phyloP scores from a whole-genome alignment of 2,888 invertebrate genomes.

The Drosophila mimica region DNA sequence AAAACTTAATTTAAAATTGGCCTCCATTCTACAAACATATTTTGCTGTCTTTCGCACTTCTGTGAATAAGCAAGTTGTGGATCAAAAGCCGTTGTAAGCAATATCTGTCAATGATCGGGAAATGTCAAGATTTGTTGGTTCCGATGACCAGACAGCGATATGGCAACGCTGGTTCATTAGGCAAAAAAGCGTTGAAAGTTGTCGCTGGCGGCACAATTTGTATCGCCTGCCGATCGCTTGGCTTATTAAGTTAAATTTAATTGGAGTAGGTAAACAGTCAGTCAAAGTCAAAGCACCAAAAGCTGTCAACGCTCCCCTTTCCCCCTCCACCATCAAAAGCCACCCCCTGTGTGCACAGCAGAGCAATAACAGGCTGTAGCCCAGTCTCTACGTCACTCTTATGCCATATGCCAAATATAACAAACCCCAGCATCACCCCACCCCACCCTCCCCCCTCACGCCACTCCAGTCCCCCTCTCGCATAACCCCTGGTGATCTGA shows the following conservation, averaged over 20 bases:
- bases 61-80: slow-evolving; percentile 28
- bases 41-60: slow-evolving; percentile 10
- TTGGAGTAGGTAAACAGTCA: slow-evolving; percentile 74
- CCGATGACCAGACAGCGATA: slow-evolving; percentile 53
- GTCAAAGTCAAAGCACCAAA: slow-evolving; percentile 58
- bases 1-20: not conserved
- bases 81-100: slow-evolving; percentile 48
- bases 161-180: slow-evolving; percentile 70
- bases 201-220: slow-evolving; percentile 62
- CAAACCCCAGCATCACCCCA: not conserved
- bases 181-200: slow-evolving; percentile 52
- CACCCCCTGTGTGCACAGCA: not conserved
- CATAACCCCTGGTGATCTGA: slow-evolving; percentile 43
- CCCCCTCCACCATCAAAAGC: not conserved
- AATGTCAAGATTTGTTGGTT: slow-evolving; percentile 17
- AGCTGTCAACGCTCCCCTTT: not conserved
- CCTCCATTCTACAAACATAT: not conserved
- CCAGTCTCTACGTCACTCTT: slow-evolving; percentile 27
- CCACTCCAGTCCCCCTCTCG: not conserved
- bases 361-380: slow-evolving; percentile 27
- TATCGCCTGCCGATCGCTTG: slow-evolving; percentile 62
- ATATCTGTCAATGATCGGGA: slow-evolving; percentile 45
- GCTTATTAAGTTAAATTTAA: slow-evolving; percentile 68
- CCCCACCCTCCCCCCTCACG: not conserved
- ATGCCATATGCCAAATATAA: slow-evolving; percentile 13